Conservation (phyloP, 2,888 invertebrate genomes). For the Thumatha senex region DNA sequence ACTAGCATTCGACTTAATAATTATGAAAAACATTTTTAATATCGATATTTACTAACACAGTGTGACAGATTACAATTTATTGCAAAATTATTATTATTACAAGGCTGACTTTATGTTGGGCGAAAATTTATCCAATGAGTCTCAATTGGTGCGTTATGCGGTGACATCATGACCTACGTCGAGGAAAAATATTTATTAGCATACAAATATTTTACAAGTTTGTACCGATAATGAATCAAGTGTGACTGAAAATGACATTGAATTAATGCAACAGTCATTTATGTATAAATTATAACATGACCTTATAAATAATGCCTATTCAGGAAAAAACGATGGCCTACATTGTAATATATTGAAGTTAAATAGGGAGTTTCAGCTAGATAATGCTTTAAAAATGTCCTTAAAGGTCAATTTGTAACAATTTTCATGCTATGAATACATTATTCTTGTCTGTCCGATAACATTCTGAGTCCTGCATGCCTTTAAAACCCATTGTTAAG, state of each 20-base stretch:
- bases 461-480: too few relatives aligned
- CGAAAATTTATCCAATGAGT: slow-evolving; percentile 34
- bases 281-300: not conserved
- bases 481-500: too few relatives aligned
- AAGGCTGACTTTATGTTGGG: slow-evolving; percentile 21
- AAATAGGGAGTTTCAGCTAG: too few relatives aligned
- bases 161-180: slow-evolving; percentile 51
- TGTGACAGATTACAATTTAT: slow-evolving; percentile 12
- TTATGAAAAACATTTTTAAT: not conserved
- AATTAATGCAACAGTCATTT: slow-evolving; percentile 2
- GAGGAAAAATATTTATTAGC: slow-evolving; percentile 27
- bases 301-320: not conserved
- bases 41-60: slow-evolving; percentile 5
- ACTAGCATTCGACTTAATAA: not conserved
- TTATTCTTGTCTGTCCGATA: too few relatives aligned
- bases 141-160: slow-evolving; percentile 43
- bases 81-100: slow-evolving; percentile 21
- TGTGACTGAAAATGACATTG: slow-evolving; percentile 14
- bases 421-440: too few relatives aligned
- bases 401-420: too few relatives aligned
- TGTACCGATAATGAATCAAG: slow-evolving; percentile 11
- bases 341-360: not conserved
- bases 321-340: not conserved
- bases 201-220: slow-evolving; percentile 19
- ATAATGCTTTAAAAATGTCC: too few relatives aligned